phyloP scores from a whole-genome alignment of 2,113 vertebrate species.

The Psammodynastes pulverulentus region DNA sequence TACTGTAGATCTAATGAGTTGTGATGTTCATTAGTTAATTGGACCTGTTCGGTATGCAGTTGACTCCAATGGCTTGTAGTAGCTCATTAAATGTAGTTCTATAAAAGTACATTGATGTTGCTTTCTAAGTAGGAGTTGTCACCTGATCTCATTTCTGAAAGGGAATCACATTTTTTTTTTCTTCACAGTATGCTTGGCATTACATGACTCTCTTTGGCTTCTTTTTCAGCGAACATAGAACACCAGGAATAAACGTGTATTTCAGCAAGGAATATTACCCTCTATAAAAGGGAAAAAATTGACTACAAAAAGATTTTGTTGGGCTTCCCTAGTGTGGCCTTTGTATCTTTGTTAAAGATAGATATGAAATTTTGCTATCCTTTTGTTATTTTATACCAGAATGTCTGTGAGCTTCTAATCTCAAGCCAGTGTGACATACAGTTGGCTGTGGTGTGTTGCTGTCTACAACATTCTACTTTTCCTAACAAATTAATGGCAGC shows the following conservation, averaged over 20 bases:
- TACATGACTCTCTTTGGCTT: background rate
- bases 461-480: background rate
- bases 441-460: background rate
- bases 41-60: conserved; percentile 37
- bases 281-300: conserved; percentile 20
- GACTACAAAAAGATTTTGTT: conserved; percentile 32
- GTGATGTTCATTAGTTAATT: conserved; percentile 46
- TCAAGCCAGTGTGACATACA: background rate
- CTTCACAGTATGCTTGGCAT: background rate
- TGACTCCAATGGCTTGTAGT: conserved; percentile 38
- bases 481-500: background rate
- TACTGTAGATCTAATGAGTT: conserved; percentile 16
- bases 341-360: background rate
- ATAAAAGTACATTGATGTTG: conserved; percentile 43
- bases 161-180: background rate
- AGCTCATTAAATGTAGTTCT: conserved; percentile 33
- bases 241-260: conserved; percentile 19
- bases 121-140: conserved; percentile 43
- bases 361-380: background rate
- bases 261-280: background rate
- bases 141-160: conserved; percentile 29
- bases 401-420: background rate
- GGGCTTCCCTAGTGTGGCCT: background rate
- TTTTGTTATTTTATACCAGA: background rate
- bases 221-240: conserved; percentile 48